phyloP scores from a whole-genome alignment of 2,797 vertebrate genomes.

The Sciurus carolinensis region DNA sequence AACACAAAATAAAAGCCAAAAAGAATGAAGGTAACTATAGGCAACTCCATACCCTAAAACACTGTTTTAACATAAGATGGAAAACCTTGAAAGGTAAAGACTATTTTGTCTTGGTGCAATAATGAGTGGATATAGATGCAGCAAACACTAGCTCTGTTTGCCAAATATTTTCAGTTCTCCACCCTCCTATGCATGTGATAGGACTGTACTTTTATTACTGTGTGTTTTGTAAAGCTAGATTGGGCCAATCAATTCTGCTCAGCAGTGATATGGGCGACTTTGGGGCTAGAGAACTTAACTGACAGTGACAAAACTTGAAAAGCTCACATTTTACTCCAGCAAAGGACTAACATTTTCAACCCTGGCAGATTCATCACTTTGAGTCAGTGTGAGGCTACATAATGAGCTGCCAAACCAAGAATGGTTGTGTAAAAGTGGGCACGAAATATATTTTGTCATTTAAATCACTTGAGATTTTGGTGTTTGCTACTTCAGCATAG shows the following conservation, averaged over 20 bases:
- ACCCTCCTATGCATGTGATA: background rate
- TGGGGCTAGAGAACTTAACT: background rate
- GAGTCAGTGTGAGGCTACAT: background rate
- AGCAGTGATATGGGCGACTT: background rate
- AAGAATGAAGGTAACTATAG: background rate
- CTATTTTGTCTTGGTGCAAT: background rate
- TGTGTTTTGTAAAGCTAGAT: background rate
- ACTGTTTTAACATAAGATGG: background rate
- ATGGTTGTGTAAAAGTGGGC: background rate
- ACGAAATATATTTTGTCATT: background rate
- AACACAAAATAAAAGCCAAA: constrained; percentile 9
- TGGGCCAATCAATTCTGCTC: background rate
- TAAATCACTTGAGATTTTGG: background rate
- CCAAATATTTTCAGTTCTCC: background rate
- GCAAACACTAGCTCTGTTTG: background rate
- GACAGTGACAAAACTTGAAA: background rate
- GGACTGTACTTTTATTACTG: background rate
- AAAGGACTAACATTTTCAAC: background rate
- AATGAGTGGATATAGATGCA: background rate
- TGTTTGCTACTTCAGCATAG: constrained; percentile 1
- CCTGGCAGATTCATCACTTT: background rate
- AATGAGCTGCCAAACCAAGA: background rate
- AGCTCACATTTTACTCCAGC: background rate
- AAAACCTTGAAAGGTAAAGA: background rate
- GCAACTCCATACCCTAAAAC: background rate